Conservation (phyloP, 1,140 invertebrate species). For the Planococcus citri region DNA sequence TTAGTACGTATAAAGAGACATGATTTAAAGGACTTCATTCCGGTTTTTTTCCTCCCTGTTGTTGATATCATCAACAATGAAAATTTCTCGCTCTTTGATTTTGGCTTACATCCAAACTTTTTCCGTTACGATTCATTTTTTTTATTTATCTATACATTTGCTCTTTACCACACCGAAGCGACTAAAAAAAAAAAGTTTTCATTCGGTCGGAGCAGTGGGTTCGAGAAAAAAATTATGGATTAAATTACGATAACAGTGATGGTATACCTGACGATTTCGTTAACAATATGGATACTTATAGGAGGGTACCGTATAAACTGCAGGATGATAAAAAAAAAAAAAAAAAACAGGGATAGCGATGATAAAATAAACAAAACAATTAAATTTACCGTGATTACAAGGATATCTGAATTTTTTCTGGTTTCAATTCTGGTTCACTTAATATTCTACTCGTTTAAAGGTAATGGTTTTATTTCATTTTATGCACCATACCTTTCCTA, state of each 20-base stretch:
- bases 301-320: background rate
- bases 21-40: slow-evolving; percentile 7
- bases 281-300: background rate
- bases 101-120: background rate
- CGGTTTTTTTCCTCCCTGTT: background rate
- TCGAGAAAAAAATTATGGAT: background rate
- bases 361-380: background rate
- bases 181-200: background rate
- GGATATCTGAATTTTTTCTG: background rate
- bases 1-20: slow-evolving; percentile 1
- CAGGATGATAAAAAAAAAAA: too few species aligned
- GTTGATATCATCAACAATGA: background rate
- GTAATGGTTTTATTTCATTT: background rate
- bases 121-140: slow-evolving; percentile 3
- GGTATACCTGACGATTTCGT: background rate
- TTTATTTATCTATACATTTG: slow-evolving; percentile 1
- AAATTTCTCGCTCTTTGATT: background rate
- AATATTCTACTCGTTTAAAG: background rate
- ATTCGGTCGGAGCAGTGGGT: background rate
- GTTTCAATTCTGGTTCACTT: background rate
- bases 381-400: background rate
- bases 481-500: too few species aligned
- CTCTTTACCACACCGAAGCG: background rate
- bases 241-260: background rate
- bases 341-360: too few species aligned